Percentiles rank a stretch among this genome's conserved stretches.
Conservation (phyloP, 2,797 vertebrate genomes). For the Xenentodon cancila region DNA sequence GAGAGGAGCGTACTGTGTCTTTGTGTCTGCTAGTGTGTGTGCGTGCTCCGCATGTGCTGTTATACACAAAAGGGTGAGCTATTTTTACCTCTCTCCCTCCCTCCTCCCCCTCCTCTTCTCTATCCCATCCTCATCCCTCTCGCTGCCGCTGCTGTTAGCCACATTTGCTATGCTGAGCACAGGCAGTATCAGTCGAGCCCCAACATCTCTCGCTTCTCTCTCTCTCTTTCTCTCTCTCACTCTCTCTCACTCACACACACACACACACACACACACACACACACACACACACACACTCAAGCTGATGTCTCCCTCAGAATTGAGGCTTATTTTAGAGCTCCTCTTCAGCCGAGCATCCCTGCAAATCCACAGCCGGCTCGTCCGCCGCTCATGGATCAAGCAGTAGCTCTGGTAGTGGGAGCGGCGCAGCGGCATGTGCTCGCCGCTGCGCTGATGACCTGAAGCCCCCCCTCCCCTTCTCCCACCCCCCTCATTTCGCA, state of each 20-base stretch:
- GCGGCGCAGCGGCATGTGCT: conserved; percentile 26
- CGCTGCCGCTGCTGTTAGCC: conserved; percentile 71
- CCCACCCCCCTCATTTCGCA: neutral
- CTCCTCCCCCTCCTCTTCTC: conserved; percentile 21
- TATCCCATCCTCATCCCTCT: conserved; percentile 39
- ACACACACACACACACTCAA: conserved; percentile 33
- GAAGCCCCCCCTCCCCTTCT: conserved; percentile 30
- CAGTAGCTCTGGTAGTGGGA: conserved; percentile 37
- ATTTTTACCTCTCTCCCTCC: conserved; percentile 74
- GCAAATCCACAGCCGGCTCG: conserved; percentile 2
- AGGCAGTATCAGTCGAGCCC: conserved; percentile 74
- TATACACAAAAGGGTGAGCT: conserved; percentile 79
- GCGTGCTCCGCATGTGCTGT: conserved; percentile 72
- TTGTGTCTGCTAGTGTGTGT: conserved; percentile 66
- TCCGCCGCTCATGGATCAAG: conserved; percentile 46
- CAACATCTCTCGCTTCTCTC: conserved; percentile 50
- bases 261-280: conserved; percentile 36
- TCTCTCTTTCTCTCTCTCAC: neutral
- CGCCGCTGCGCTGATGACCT: conserved; percentile 56
- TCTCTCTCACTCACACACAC: conserved; percentile 48
- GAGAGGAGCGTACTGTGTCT: conserved; percentile 45
- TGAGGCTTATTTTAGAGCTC: too few species aligned
- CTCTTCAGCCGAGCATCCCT: neutral
- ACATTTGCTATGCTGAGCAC: conserved; percentile 82
- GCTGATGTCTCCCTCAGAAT: conserved; percentile 27